These are phyloP conservation scores for Pipistrellus kuhlii DNA, from an alignment of 2,797 vertebrate genomes.

Conservation along the genomic window DNA sequence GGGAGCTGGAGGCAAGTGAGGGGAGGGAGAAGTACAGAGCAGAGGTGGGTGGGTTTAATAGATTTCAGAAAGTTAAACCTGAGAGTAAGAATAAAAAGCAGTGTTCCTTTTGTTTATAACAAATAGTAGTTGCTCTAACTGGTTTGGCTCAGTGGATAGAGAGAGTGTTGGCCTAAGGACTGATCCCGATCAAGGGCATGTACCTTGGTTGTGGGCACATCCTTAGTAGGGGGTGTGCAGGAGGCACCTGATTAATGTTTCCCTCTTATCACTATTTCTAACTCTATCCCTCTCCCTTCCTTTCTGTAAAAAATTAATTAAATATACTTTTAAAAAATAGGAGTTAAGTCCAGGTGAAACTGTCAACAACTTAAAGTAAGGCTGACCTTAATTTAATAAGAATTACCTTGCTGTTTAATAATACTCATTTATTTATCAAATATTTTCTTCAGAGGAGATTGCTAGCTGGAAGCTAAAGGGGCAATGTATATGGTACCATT, in stretches of 20 bases:
- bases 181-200: no score
- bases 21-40: not conserved
- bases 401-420: slow-evolving; percentile 48
- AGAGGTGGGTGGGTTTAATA: not conserved
- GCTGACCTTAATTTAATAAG: not conserved
- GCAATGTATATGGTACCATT: not conserved
- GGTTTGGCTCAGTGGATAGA: no score
- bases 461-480: not conserved
- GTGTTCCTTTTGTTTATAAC: slow-evolving; percentile 19
- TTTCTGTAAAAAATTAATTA: no score
- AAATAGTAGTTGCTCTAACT: not conserved
- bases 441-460: slow-evolving; percentile 46
- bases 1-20: not conserved
- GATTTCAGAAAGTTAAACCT: not conserved
- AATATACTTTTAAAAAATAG: not conserved
- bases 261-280: no score
- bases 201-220: no score
- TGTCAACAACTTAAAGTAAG: slow-evolving; percentile 47
- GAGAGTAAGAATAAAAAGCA: slow-evolving; percentile 17
- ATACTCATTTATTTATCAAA: slow-evolving; percentile 27
- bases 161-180: no score
- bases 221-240: no score
- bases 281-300: no score
- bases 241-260: no score
- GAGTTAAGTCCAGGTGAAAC: not conserved